Evolutionary conservation across 2,888 invertebrate genomes (phyloP), one percentile per base, ranked within the genome.

Genomic region (Euzophera pinguis): DNA sequence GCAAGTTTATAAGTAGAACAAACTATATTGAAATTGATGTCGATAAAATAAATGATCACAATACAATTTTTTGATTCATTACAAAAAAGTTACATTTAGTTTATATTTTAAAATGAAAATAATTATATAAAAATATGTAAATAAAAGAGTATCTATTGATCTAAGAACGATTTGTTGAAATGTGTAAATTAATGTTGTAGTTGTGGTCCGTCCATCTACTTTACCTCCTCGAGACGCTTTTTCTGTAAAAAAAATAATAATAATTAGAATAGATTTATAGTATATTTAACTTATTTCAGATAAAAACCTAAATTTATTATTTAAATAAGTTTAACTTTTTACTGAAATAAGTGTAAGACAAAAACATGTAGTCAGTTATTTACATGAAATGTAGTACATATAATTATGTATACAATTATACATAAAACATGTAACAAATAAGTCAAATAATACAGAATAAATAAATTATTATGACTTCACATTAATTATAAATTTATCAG

Each of bases 221-320:
- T 85, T 90, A 94, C 95, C 94, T 95, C 95, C 88, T 95, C 94
- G 91, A 94, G 91, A 90, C 93, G 93, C 90, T 93, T 94, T 92
- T 92, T 94, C 95, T 95, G 93, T 68, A 93, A 94, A 92, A 90
- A 76, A 84, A 87, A 90, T 82, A 80, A 78, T 78, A 70, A 67
- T 53, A 42, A 78, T 75, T 81, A 81, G 69, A 53, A 47, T n/a
- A 49, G 37, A 47, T 7, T 6, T 16, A 32, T 14, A 2, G 5
- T 9, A 7, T 10, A 6, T 2, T 13, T 45, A 5, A 45, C 32
- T 34, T 29, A 45, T 45, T 29, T n/a, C 16, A 29, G 9, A 32
- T 32, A 45, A 16, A 45, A 45, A 32, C 10, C 4, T 3, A 14
- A 10, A 29, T 32, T 12, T 12, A 13, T 10, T 0, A 27, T 14